phyloP scores from a whole-genome alignment of 2,113 vertebrate species.

The Heterocephalus glaber region DNA sequence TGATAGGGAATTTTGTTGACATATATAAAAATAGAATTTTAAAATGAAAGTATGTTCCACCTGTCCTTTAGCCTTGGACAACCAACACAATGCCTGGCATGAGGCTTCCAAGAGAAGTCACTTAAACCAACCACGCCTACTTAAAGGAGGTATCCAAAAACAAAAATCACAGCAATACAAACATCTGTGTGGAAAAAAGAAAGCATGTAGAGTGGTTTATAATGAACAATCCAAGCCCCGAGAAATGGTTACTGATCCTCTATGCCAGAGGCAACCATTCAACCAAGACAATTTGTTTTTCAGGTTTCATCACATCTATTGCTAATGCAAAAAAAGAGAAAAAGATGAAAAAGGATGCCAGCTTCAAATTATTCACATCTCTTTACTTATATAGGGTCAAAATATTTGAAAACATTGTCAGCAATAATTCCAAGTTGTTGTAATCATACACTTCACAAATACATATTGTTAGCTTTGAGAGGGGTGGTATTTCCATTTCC shows the following conservation, averaged over 20 bases:
- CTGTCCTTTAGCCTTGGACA: not conserved
- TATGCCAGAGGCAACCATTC: not conserved
- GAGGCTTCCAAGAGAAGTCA: not conserved
- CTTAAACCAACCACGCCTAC: not conserved
- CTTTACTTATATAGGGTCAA: slow-evolving; percentile 68
- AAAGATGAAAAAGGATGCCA: not conserved
- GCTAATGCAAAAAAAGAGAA: not conserved
- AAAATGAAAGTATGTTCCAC: not conserved
- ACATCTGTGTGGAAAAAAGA: not conserved
- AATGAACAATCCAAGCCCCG: not conserved
- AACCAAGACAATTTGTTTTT: not conserved
- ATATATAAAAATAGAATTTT: not conserved
- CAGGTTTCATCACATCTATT: slow-evolving; percentile 42
- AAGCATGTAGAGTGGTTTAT: not conserved
- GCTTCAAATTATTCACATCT: slow-evolving; percentile 65
- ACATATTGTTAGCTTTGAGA: not conserved
- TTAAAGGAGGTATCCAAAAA: not conserved
- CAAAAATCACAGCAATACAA: not conserved
- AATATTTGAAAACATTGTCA: slow-evolving; percentile 63
- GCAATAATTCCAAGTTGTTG: slow-evolving; percentile 23
- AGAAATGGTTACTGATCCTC: not conserved
- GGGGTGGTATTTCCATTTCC: slow-evolving; percentile 21
- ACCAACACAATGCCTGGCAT: not conserved
- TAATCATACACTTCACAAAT: slow-evolving; percentile 26
- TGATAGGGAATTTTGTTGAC: not conserved